Base-by-base conservation (phyloP, 2,113 vertebrate genomes). In the Phycodurus eques region DNA sequence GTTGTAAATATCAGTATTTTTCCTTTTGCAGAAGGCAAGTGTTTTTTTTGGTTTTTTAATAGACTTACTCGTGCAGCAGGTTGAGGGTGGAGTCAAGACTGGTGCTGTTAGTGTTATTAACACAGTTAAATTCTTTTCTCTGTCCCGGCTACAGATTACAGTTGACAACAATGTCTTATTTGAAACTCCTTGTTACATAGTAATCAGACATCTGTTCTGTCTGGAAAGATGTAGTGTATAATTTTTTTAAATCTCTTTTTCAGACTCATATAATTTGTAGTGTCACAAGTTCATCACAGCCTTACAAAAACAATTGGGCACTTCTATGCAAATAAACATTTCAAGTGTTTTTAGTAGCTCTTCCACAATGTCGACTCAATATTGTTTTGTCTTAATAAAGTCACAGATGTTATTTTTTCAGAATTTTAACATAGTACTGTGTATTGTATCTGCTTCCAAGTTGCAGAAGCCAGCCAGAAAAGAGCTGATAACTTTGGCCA, bases 11-110 rank as follows among this genome's bases (percentile, higher is more conserved):
- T 33, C 2, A 17, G 2, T 1, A 31, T 35, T 74, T 79, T 81
- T 75, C 56, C 71, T 56, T 42, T n/a, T 22, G 14, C 15, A 68
- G 56, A 68, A 8, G 75, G 79, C 85, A 85, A 42, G 62, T 66
- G 9, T 53, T 73, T 56, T 79, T 27, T 27, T 27, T n/a, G n/a
- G n/a, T n/a, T 27, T 27, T 80, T 83, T 71, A 84, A 74, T 47
- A 49, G 63, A 56, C 63, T 82, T 75, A 75, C 56, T n/a, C 35
- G 60, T 53, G 59, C 66, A 64, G 77, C 79, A 72, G 69, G 65
- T 67, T 62, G 7, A 75, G 79, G 83, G 81, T 87, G 83, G 73
- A 81, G 87, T 74, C 83, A 7, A 73, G 87, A 85, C 84, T 80
- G 85, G 81, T 81, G 86, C 84, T 85, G 70, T 43, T 64, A 39